Percentiles rank a stretch among this genome's conserved stretches.
Evolutionary conservation across 2,797 vertebrate species (phyloP).

Genomic region (Hippoglossus hippoglossus): DNA sequence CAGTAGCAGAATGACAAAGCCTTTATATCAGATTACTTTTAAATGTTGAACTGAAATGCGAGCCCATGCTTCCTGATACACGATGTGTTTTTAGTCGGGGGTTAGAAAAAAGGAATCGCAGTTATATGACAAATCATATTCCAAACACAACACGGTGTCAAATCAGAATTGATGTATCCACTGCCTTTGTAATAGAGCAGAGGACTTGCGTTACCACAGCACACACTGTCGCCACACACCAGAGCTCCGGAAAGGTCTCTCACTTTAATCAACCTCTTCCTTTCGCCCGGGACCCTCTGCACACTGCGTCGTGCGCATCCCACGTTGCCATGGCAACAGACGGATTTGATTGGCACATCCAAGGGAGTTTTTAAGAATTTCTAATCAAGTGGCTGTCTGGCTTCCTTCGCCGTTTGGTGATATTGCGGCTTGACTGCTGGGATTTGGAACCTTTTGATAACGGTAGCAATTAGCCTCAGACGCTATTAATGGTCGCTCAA

Average conservation of each 20-base stretch:
- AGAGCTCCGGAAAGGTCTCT: slow-evolving; percentile 51
- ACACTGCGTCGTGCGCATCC: slow-evolving; percentile 45
- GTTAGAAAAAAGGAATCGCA: not conserved
- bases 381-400: slow-evolving; percentile 74
- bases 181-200: slow-evolving; percentile 24
- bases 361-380: slow-evolving; percentile 73
- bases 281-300: slow-evolving; percentile 23
- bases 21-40: not conserved
- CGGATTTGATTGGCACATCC: slow-evolving; percentile 71
- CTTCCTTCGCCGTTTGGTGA: slow-evolving; percentile 54
- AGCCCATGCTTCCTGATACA: slow-evolving; percentile 7
- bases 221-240: slow-evolving; percentile 7
- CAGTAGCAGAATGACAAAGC: not conserved
- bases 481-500: slow-evolving; percentile 50
- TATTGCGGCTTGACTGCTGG: slow-evolving; percentile 66
- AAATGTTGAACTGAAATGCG: not conserved
- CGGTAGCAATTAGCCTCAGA: slow-evolving; percentile 63
- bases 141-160: not conserved
- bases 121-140: slow-evolving; percentile 3
- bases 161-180: slow-evolving; percentile 10
- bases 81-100: not conserved
- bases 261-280: slow-evolving; percentile 64
- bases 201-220: slow-evolving; percentile 3
- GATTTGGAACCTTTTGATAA: slow-evolving; percentile 57
- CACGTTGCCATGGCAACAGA: slow-evolving; percentile 65